Evolutionary conservation across 2,113 vertebrate species (phyloP), one percentile per base, ranked within the genome.

Genomic region (Opisthocomus hoazin): DNA sequence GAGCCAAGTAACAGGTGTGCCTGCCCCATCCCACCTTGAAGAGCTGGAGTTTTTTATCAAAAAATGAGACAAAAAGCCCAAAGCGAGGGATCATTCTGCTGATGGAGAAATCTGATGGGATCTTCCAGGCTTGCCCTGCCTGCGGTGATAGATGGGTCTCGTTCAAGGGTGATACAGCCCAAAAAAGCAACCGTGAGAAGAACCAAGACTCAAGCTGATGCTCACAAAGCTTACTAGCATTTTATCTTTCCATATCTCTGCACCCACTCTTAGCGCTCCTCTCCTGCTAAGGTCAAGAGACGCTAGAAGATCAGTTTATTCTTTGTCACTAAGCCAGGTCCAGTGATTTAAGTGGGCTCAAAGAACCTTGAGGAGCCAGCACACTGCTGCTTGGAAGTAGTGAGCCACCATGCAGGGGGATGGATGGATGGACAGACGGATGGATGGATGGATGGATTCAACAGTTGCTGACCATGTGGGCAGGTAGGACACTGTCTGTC

Each of bases 401-500:
- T 51, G 43, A 75, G 21, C 37, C 21, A 19, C 20, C 30, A 46
- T 20, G 10, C 15, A 74, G 26, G 26, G 12, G 14, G 34, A 39
- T 37, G n/a, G n/a, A 63, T 18, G 41, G 39, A 75, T 26, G 21
- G 39, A 69, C 30, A 57, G 27, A 56, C 8, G 11, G 22, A 80
- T 15, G 43, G 37, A 50, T 20, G 45, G 12, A 68, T 15, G 64
- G 12, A 90, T 37, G 37, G 8, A 74, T 70, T 75, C 48, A 63
- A 7, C 2, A 2, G 11, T 12, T 76, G 34, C 29, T 30, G n/a
- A 54, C n/a, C 30, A 71, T 1, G 3, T 0, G 2, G 86, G 34
- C 24, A 51, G 29, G 43, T 39, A 36, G 48, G 48, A 69, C 34
- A 23, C 10, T 37, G 16, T 50, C 36, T 46, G 71, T 41, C 58